Conservation (phyloP, 1,140 invertebrate species). For the Antheraea mylitta region DNA sequence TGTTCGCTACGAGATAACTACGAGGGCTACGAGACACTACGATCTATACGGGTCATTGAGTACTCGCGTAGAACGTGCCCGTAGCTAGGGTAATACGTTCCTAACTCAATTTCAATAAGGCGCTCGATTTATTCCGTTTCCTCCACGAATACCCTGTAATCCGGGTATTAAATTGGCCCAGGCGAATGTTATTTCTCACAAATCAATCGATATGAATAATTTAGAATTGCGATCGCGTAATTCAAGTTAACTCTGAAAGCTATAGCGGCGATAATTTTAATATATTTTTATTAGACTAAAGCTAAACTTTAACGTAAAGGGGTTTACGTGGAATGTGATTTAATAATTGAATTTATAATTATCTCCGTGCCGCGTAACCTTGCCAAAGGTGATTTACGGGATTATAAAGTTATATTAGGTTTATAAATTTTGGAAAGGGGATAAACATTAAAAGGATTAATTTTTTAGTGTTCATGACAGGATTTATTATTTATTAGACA, state of each 20-base stretch:
- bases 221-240: neutral
- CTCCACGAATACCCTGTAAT: conserved; percentile 26
- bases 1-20: conserved; percentile 33
- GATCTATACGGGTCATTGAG: conserved; percentile 32
- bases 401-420: neutral
- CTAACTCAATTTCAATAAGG: conserved; percentile 49
- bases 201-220: neutral
- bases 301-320: neutral
- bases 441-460: neutral
- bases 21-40: conserved; percentile 32
- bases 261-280: neutral
- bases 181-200: neutral
- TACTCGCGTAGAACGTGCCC: conserved; percentile 17
- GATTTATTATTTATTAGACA: neutral
- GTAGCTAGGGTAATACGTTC: conserved; percentile 28
- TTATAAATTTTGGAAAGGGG: neutral
- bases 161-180: conserved; percentile 29
- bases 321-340: neutral
- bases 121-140: conserved; percentile 46
- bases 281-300: neutral
- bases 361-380: neutral
- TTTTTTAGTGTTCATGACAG: too few species aligned
- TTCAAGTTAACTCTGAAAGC: neutral
- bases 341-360: neutral
- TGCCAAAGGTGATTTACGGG: neutral